Evolutionary conservation across 2,888 invertebrate species (phyloP).

Genomic region (Ochropacha duplaris): DNA sequence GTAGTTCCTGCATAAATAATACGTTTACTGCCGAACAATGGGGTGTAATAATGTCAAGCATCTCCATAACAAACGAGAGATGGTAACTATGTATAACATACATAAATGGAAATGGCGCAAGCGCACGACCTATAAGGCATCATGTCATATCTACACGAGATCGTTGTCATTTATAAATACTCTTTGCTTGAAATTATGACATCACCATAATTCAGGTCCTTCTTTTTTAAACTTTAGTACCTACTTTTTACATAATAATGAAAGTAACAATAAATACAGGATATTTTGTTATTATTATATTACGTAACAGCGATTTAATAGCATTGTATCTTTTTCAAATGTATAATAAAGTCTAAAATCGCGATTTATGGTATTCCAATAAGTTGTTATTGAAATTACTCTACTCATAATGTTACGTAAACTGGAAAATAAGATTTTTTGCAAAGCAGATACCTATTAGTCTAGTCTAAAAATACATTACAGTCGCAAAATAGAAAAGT

Average conservation of each 20-base stretch:
- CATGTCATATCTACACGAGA: conserved; percentile 11
- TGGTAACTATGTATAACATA: conserved; percentile 36
- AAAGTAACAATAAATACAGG: not conserved
- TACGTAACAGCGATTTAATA: not conserved
- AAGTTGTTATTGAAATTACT: too few relatives aligned
- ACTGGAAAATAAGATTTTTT: too few relatives aligned
- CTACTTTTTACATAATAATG: not conserved
- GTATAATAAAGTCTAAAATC: not conserved
- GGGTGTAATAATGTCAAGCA: conserved; percentile 40
- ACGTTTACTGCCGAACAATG: conserved; percentile 49
- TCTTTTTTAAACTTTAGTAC: not conserved
- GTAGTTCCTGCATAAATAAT: conserved; percentile 45
- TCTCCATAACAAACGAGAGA: conserved; percentile 61
- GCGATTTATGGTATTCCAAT: too few relatives aligned
- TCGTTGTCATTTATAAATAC: conserved; percentile 6
- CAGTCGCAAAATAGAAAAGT: not conserved
- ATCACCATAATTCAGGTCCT: not conserved
- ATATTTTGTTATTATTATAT: not conserved
- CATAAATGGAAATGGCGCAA: conserved; percentile 32
- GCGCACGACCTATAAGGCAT: conserved; percentile 22
- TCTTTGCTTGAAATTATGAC: not conserved
- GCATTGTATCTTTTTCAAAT: not conserved
- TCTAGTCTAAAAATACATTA: too few relatives aligned
- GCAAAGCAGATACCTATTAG: too few relatives aligned
- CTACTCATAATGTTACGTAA: too few relatives aligned